A percentile compares a stretch with the other conserved stretches of the same genome.
Conservation (phyloP, 2,113 vertebrate genomes). For the Seriola quinqueradiata region DNA sequence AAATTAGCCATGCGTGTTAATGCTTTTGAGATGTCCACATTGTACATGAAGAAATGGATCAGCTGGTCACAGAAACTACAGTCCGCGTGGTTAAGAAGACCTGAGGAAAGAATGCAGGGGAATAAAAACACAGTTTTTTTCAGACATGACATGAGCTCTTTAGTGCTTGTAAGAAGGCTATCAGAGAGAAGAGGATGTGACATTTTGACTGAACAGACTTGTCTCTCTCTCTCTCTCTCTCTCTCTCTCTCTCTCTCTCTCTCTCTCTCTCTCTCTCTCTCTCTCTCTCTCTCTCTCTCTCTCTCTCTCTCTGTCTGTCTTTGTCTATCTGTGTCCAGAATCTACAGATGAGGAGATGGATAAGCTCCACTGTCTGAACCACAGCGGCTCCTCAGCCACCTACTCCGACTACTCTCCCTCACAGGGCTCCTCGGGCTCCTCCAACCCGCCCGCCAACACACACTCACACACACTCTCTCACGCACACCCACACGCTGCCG, state of each 20-base stretch:
- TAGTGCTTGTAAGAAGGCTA: not conserved
- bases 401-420: constrained; percentile 99
- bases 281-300: no score
- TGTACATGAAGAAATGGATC: not conserved
- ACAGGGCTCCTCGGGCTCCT: constrained; percentile 97
- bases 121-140: not conserved
- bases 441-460: constrained; percentile 89
- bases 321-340: constrained; percentile 82
- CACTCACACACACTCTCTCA: constrained; percentile 67
- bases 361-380: constrained; percentile 98
- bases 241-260: not conserved
- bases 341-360: constrained; percentile 98
- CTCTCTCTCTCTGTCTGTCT: constrained; percentile 21
- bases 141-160: not conserved
- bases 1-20: not conserved
- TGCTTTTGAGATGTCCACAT: not conserved
- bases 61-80: not conserved
- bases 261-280: not conserved
- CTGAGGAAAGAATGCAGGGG: not conserved
- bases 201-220: constrained; percentile 36
- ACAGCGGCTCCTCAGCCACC: constrained; percentile 98
- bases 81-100: not conserved
- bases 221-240: not conserved
- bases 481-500: constrained; percentile 79
- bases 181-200: constrained; percentile 27